phyloP scores from a whole-genome alignment of 2,113 vertebrate species.

The Noturus placidus region DNA sequence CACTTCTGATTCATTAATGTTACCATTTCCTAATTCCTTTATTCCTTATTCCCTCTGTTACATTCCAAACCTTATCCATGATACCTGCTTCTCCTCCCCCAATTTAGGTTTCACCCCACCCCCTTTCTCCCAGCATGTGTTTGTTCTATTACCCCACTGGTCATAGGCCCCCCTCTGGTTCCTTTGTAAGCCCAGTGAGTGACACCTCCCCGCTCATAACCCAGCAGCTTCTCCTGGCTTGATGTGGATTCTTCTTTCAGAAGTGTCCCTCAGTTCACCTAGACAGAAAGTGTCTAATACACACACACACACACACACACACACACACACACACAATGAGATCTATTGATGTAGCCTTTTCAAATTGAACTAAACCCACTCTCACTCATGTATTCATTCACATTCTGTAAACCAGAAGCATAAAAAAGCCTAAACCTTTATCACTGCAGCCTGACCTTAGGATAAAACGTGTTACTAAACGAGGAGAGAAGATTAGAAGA shows the following conservation, averaged over 20 bases:
- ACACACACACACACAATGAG: background rate
- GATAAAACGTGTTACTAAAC: background rate
- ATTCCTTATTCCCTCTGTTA: background rate
- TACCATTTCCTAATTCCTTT: background rate
- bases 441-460: background rate
- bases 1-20: background rate
- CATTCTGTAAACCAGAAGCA: background rate
- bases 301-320: slow-evolving; percentile 1
- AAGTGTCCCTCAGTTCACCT: slow-evolving; percentile 37
- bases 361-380: background rate
- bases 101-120: slow-evolving; percentile 16
- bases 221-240: slow-evolving; percentile 18
- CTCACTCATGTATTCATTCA: background rate
- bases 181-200: slow-evolving; percentile 60
- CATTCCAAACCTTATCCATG: slow-evolving; percentile 41
- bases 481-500: background rate
- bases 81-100: slow-evolving; percentile 55
- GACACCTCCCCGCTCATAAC: slow-evolving; percentile 53
- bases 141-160: slow-evolving; percentile 48
- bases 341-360: background rate
- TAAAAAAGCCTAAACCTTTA: background rate
- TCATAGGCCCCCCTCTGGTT: slow-evolving; percentile 36
- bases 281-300: slow-evolving; percentile 7
- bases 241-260: slow-evolving; percentile 50
- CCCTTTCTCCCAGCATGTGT: background rate